Percentiles rank a stretch among this genome's conserved stretches.
Conservation (phyloP, 1,140 invertebrate genomes). For the Bombus confusus region DNA sequence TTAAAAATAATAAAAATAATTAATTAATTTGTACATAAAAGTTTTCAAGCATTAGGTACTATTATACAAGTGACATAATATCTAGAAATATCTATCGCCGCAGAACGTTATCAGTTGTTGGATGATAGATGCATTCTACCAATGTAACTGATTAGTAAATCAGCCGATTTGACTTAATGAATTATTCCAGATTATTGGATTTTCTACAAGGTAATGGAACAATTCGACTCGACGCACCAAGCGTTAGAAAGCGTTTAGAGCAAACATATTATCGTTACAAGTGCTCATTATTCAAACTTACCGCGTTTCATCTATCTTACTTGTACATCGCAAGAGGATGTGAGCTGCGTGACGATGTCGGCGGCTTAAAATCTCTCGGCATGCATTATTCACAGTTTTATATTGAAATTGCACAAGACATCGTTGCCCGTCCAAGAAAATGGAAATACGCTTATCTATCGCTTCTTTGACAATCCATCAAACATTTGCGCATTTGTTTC, state of each 20-base stretch:
- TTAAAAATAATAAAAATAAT: too few species aligned
- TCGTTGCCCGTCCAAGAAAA: slow-evolving; percentile 64
- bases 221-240: slow-evolving; percentile 19
- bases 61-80: too few species aligned
- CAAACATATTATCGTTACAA: slow-evolving; percentile 72
- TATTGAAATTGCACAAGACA: slow-evolving; percentile 76
- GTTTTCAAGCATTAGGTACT: not conserved
- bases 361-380: slow-evolving; percentile 67
- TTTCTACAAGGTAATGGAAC: slow-evolving; percentile 34
- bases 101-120: slow-evolving; percentile 28
- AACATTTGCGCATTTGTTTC: slow-evolving; percentile 57
- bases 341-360: slow-evolving; percentile 76
- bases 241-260: slow-evolving; percentile 49
- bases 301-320: slow-evolving; percentile 77
- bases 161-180: slow-evolving; percentile 59
- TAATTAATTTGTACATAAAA: too few species aligned
- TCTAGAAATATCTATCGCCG: slow-evolving; percentile 32
- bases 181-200: slow-evolving; percentile 18
- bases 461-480: slow-evolving; percentile 64
- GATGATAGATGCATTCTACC: slow-evolving; percentile 64
- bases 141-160: slow-evolving; percentile 67
- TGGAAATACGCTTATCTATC: slow-evolving; percentile 71
- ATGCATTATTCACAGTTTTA: slow-evolving; percentile 79
- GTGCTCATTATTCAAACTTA: slow-evolving; percentile 79
- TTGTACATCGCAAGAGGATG: slow-evolving; percentile 76